phyloP scores from a whole-genome alignment of 2,113 vertebrate species.

The Pteropus alecto region DNA sequence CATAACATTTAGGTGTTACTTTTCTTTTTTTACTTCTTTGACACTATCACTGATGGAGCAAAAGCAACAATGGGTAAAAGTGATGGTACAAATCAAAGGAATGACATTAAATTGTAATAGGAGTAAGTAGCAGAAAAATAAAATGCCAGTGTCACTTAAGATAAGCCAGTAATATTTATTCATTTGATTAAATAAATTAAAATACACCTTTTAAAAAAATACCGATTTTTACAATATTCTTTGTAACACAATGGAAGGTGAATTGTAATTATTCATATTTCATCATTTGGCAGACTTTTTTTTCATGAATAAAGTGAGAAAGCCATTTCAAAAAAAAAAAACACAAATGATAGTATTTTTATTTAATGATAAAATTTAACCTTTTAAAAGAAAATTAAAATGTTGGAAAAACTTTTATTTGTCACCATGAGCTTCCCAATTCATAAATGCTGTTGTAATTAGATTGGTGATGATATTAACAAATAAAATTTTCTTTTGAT shows the following conservation, averaged over 20 bases:
- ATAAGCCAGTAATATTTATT: not conserved
- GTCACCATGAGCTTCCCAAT: not conserved
- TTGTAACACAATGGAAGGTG: not conserved
- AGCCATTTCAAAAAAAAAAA: not conserved
- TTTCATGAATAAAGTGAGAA: not conserved
- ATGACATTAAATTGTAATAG: not conserved
- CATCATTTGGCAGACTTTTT: not conserved
- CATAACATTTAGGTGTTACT: not conserved
- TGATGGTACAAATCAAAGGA: not conserved
- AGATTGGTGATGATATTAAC: not conserved
- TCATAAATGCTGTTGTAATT: not conserved
- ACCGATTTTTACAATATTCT: not conserved
- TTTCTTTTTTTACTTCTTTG: not conserved
- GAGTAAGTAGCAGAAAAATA: not conserved
- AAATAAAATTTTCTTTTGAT: not conserved
- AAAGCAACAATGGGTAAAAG: not conserved
- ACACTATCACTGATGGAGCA: not conserved
- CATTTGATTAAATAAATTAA: not conserved
- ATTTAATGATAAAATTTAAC: not conserved
- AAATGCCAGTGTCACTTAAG: not conserved
- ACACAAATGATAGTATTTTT: not conserved
- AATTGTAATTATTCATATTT: not conserved
- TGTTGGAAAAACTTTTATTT: not conserved
- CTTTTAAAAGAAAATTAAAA: not conserved
- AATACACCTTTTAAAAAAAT: not conserved